These are phyloP conservation scores for Hirudinaria manillensis DNA, from an alignment of 2,888 invertebrate species.

Conservation along the genomic window DNA sequence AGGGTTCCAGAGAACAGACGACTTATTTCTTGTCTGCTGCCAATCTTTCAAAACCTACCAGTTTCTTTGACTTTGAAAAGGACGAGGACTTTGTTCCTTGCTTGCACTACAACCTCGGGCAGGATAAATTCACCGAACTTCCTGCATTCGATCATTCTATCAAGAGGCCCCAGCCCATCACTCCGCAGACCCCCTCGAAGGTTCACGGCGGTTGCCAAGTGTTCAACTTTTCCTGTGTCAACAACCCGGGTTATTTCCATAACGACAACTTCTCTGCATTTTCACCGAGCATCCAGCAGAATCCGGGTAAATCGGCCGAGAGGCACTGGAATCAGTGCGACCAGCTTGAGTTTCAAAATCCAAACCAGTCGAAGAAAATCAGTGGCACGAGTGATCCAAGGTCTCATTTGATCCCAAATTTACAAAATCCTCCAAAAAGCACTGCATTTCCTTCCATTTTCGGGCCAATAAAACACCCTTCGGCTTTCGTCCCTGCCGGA, in stretches of 20 bases:
- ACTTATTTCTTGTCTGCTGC: slow-evolving; percentile 69
- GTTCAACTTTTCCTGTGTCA: too few relatives aligned
- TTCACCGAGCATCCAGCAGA: too few relatives aligned
- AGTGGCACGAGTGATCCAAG: too few relatives aligned
- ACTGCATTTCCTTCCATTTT: too few relatives aligned
- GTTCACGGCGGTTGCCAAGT: not conserved
- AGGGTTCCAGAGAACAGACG: slow-evolving; percentile 87
- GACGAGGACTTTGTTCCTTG: not conserved
- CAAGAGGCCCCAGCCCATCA: not conserved
- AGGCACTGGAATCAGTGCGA: too few relatives aligned
- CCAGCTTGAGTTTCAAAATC: too few relatives aligned
- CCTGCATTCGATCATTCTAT: not conserved
- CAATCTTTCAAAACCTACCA: slow-evolving; percentile 6
- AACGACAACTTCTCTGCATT: not conserved
- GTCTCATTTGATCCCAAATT: too few relatives aligned
- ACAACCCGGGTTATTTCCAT: not conserved
- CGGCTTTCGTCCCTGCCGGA: too few relatives aligned
- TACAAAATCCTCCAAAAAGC: too few relatives aligned
- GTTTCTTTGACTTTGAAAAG: slow-evolving; percentile 3
- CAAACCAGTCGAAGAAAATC: too few relatives aligned
- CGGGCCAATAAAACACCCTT: too few relatives aligned
- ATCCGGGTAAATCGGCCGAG: too few relatives aligned
- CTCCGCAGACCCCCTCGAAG: not conserved
- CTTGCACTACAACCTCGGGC: not conserved
- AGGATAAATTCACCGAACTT: not conserved